Base-by-base conservation (phyloP, 2,113 vertebrate genomes). In the Pedetes capensis region DNA sequence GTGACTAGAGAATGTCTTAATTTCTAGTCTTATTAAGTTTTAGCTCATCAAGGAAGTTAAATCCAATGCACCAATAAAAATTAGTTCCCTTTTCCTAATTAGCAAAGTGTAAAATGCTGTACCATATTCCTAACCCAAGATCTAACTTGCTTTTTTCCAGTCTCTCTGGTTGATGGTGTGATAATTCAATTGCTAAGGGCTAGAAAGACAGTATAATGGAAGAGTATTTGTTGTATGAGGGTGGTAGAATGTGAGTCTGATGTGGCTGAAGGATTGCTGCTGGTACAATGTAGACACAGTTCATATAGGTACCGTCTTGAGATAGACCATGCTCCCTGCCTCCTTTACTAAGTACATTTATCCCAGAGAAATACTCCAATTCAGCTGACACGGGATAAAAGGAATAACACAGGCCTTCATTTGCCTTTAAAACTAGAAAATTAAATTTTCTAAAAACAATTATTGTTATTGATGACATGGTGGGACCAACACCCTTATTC, bases 341-440 rank as follows among this genome's bases (percentile, higher is more conserved):
- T 80, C 9, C 51, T 66, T 63, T 11, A 55, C n/a, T 9, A 32
- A 22, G 9, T n/a, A 34, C 17, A 17, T 63, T 75, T 61, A 79
- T 86, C 32, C 64, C 57, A 68, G 57, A 63, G n/a, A 72, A 75
- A 93, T 66, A 12, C 29, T 12, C 49, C 8, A 42, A 39, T 61
- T 55, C 8, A 2, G 25, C 10, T 72, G 39, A 79, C 55, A 23
- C 20, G 63, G 23, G n/a, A 4, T 82, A 63, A 44, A 6, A 6
- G 37, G 37, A 55, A 74, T 44, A 75, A 57, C 49, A 47, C 61
- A 32, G 57, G 32, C 0, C 23, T 16, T 37, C 4, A 6, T 85
- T 68, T 59, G 63, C 42, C 25, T 93, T 80, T 69, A 83, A 96
- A 80, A 69, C 37, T 74, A 37, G 32, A 61, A 87, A 91, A 68